Evolutionary conservation across 2,797 vertebrate genomes (phyloP).

Genomic region (Enteromius radiatus): DNA sequence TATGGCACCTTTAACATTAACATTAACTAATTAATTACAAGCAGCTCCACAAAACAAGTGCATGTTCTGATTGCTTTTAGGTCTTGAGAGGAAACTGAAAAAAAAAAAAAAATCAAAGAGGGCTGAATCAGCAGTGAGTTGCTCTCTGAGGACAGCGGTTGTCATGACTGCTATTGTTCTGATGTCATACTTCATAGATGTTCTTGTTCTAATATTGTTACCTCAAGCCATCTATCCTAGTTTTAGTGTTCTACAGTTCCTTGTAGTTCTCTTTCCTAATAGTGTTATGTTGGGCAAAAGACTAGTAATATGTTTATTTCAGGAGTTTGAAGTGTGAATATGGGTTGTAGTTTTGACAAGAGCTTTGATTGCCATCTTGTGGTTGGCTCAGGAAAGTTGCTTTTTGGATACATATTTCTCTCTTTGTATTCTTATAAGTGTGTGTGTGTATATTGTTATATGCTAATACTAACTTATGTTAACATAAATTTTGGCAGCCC

Average conservation of each 20-base stretch:
- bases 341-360: not conserved
- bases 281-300: not conserved
- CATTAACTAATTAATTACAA: not conserved
- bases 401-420: too few relatives aligned
- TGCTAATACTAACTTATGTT: conserved; percentile 47
- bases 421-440: not conserved
- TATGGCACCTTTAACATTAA: too few relatives aligned
- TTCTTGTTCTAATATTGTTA: conserved; percentile 58
- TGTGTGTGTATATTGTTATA: not conserved
- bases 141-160: conserved; percentile 72
- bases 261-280: conserved; percentile 37
- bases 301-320: conserved; percentile 6
- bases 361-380: conserved; percentile 46
- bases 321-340: not conserved
- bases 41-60: not conserved
- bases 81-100: conserved; percentile 9
- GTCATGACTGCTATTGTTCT: conserved; percentile 79
- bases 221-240: conserved; percentile 54
- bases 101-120: not conserved
- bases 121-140: conserved; percentile 70
- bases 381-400: not conserved
- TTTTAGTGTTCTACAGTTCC: conserved; percentile 38
- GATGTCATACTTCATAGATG: conserved; percentile 63
- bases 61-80: not conserved
- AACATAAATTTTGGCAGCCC: conserved; percentile 40